A percentile compares a stretch with the other conserved stretches of the same genome.
Evolutionary conservation across 1,140 invertebrate species (phyloP).

Genomic region (Akabosia matsudoensis): DNA sequence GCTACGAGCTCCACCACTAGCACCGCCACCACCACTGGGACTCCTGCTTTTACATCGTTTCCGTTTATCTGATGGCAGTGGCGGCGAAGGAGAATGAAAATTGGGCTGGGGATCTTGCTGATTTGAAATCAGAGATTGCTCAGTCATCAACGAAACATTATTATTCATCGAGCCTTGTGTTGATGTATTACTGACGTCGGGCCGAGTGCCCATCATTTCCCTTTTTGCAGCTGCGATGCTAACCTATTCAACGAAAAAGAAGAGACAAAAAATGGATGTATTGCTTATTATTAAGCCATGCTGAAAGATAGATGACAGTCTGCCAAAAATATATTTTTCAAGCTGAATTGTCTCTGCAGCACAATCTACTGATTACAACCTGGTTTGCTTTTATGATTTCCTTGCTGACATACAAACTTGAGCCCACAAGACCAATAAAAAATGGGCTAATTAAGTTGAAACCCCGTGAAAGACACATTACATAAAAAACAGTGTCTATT

Average conservation of each 20-base stretch:
- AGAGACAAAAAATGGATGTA: neutral
- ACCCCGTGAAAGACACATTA: no score
- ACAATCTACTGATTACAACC: no score
- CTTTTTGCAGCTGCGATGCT: constrained; percentile 15
- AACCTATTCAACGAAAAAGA: neutral
- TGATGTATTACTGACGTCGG: neutral
- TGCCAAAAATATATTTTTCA: constrained; percentile 7
- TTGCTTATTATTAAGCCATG: constrained; percentile 2
- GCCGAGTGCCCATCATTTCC: neutral
- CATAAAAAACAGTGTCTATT: no score
- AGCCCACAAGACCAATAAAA: no score
- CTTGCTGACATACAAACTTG: no score
- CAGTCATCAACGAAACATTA: neutral
- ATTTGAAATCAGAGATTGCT: neutral
- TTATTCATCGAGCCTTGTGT: no score
- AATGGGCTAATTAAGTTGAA: no score
- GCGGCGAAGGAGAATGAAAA: neutral
- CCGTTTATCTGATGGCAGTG: neutral
- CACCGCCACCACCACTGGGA: neutral
- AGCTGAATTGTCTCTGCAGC: neutral
- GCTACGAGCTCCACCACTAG: neutral
- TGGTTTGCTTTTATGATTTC: no score
- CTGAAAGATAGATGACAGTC: constrained; percentile 17
- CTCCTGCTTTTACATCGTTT: neutral
- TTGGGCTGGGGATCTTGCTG: neutral